Evolutionary conservation across 2,888 invertebrate species (phyloP).

Genomic region (Diaprepes abbreviatus): DNA sequence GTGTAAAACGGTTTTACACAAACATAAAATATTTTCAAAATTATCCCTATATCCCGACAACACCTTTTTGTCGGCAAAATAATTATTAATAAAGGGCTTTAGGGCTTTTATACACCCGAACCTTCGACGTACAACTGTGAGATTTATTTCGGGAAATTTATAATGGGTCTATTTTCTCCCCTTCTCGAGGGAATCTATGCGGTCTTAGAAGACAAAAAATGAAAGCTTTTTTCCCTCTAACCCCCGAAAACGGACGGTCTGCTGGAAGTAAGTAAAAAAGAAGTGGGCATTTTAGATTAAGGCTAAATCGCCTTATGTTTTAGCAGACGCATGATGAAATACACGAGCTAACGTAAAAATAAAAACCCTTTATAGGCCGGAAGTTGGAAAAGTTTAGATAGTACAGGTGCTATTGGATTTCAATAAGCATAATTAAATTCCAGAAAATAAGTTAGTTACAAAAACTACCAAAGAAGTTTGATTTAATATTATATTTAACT

Average conservation of each 20-base stretch:
- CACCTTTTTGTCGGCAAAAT: conserved; percentile 27
- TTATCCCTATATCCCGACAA: conserved; percentile 12
- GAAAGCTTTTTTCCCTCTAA: conserved; percentile 15
- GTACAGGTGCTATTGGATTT: too few species aligned
- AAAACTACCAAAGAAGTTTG: too few species aligned
- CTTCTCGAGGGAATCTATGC: conserved; percentile 19
- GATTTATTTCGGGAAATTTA: conserved; percentile 31
- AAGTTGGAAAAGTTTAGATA: background rate
- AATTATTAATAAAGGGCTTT: conserved; percentile 34
- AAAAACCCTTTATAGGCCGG: conserved; percentile 11
- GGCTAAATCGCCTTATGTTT: conserved; percentile 30
- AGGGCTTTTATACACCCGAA: conserved; percentile 27
- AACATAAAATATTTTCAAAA: conserved; percentile 16
- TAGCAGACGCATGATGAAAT: conserved; percentile 27
- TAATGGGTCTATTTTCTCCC: conserved; percentile 33
- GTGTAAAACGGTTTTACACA: background rate
- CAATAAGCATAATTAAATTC: too few species aligned
- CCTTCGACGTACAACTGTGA: conserved; percentile 25
- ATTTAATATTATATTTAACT: too few species aligned
- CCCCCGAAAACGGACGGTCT: conserved; percentile 11
- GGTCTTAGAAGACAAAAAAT: conserved; percentile 22
- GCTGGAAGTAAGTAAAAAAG: conserved; percentile 23
- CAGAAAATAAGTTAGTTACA: too few species aligned
- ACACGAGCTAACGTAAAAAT: conserved; percentile 13
- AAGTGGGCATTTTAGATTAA: conserved; percentile 26